Evolutionary conservation across 1,140 invertebrate genomes (phyloP).

Genomic region (Tetramorium parvispinum): DNA sequence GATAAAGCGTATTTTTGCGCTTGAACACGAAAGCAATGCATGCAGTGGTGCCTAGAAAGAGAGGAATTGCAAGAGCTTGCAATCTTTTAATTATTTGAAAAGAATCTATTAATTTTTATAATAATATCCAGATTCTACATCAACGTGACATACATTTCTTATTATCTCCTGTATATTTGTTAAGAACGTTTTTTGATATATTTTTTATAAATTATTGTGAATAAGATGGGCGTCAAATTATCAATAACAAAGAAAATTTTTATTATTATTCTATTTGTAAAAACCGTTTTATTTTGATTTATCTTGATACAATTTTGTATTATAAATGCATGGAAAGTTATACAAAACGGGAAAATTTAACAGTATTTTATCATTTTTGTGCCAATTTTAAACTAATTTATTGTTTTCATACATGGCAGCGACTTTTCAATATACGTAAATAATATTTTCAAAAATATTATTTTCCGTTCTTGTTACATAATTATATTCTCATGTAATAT

Average conservation of each 20-base stretch:
- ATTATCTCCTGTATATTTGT: neutral
- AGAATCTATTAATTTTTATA: neutral
- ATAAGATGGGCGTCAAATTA: too few relatives aligned
- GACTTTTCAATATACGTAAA: neutral
- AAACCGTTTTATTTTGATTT: neutral
- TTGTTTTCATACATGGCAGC: neutral
- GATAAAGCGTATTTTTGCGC: conserved; percentile 38
- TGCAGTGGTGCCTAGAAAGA: neutral
- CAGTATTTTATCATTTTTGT: neutral
- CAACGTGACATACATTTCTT: neutral
- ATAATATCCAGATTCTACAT: neutral
- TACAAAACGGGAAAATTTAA: neutral
- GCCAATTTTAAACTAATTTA: neutral
- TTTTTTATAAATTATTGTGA: neutral
- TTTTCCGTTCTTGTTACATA: neutral
- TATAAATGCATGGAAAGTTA: neutral
- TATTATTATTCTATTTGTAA: too few relatives aligned
- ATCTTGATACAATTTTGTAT: conserved; percentile 2
- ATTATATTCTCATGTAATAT: neutral
- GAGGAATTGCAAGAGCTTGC: neutral
- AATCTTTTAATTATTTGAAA: neutral
- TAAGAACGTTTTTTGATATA: neutral
- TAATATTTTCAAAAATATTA: neutral
- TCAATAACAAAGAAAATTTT: too few relatives aligned
- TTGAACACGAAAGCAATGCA: neutral